phyloP scores from a whole-genome alignment of 2,113 vertebrate genomes.

The Pagrus major region DNA sequence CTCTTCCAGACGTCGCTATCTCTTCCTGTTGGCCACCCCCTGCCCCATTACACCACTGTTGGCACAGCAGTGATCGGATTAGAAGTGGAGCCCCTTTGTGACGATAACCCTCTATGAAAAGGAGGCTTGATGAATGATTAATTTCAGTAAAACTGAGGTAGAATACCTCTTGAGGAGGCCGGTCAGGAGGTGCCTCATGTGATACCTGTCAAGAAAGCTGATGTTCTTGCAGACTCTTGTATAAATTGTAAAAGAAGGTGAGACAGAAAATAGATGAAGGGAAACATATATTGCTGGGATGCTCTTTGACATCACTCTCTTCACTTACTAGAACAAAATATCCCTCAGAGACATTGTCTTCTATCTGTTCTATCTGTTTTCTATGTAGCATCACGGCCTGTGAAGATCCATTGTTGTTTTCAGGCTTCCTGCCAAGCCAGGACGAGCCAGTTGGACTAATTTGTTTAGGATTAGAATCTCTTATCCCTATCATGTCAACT shows the following conservation, averaged over 20 bases:
- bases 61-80: slow-evolving; percentile 34
- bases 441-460: slow-evolving; percentile 60
- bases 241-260: not conserved
- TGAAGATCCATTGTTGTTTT: slow-evolving; percentile 53
- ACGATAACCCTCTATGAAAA: slow-evolving; percentile 48
- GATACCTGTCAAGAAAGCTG: slow-evolving; percentile 9
- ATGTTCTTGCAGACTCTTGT: slow-evolving; percentile 11
- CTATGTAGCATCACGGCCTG: slow-evolving; percentile 19
- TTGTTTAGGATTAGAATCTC: slow-evolving; percentile 72
- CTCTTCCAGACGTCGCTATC: slow-evolving; percentile 59
- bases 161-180: slow-evolving; percentile 4
- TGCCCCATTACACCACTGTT: slow-evolving; percentile 16
- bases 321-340: slow-evolving; percentile 16
- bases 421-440: slow-evolving; percentile 51
- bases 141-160: slow-evolving; percentile 33
- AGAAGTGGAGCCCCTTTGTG: slow-evolving; percentile 30
- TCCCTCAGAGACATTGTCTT: slow-evolving; percentile 3
- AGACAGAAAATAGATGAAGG: slow-evolving; percentile 6
- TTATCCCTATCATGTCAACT: slow-evolving; percentile 68
- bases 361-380: slow-evolving; percentile 17
- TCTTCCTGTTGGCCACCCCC: slow-evolving; percentile 34
- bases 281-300: slow-evolving; percentile 28
- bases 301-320: slow-evolving; percentile 20
- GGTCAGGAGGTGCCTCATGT: slow-evolving; percentile 7
- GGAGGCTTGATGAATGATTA: slow-evolving; percentile 60